Conservation (phyloP, 37 sponge, comb jelly and placozoan genomes). For the Spongilla lacustris region DNA sequence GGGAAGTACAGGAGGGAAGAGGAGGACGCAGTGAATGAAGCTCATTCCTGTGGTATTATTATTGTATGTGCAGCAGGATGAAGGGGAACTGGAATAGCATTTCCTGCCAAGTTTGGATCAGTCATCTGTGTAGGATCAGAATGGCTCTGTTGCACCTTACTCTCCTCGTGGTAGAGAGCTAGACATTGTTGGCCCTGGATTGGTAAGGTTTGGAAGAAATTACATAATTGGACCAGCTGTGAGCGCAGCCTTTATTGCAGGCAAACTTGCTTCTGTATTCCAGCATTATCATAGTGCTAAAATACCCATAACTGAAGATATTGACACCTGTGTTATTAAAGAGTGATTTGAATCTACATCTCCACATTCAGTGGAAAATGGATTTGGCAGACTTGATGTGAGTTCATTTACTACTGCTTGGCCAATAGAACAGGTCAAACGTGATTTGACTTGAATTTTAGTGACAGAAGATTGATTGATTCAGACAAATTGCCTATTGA, state of each 20-base stretch:
- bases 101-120: not conserved
- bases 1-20: not conserved
- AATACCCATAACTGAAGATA: not conserved
- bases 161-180: slow-evolving; percentile 55
- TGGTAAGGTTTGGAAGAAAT: not conserved
- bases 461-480: not conserved
- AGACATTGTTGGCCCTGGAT: not conserved
- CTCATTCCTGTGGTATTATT: not conserved
- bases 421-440: not conserved
- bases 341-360: not conserved
- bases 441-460: not conserved
- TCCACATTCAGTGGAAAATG: not conserved
- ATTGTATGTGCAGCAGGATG: not conserved
- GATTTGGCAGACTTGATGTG: not conserved
- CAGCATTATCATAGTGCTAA: not conserved
- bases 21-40: not conserved
- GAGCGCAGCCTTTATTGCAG: not conserved
- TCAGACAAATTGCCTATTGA: not conserved
- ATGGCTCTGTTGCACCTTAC: slow-evolving; percentile 22
- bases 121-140: not conserved
- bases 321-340: not conserved
- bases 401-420: not conserved
- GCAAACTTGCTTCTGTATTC: not conserved
- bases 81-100: not conserved
- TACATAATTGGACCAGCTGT: not conserved